Conservation (phyloP, 2,888 invertebrate genomes). For the Pherbina coryleti region DNA sequence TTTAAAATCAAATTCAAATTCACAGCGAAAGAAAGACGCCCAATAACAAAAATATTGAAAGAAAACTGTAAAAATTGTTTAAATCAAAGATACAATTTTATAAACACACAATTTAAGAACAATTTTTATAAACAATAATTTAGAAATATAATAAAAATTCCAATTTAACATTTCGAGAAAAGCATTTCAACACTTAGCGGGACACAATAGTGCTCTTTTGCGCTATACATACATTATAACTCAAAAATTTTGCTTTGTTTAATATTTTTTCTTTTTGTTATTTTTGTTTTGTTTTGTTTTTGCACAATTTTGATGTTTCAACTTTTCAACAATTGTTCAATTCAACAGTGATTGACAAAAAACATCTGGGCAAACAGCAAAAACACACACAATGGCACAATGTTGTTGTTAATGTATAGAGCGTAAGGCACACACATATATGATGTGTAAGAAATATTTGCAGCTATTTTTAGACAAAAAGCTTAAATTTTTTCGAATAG, state of each 20-base stretch:
- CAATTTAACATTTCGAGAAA: background rate
- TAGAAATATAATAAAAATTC: slow-evolving; percentile 14
- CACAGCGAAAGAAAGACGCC: no score
- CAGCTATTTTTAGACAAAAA: background rate
- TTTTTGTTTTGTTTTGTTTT: slow-evolving; percentile 21
- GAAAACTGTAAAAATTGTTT: no score
- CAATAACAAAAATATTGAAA: no score
- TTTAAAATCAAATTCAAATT: no score
- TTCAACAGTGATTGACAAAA: slow-evolving; percentile 45
- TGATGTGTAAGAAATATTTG: background rate
- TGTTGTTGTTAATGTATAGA: background rate
- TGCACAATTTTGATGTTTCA: slow-evolving; percentile 14
- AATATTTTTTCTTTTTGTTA: background rate
- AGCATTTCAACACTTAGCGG: no score
- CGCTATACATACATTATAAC: no score
- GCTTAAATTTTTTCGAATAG: background rate
- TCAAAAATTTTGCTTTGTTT: no score
- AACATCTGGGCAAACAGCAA: slow-evolving; percentile 47
- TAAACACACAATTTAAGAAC: no score
- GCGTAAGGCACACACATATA: background rate
- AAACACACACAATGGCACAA: slow-evolving; percentile 25
- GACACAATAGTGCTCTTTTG: no score
- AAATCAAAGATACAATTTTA: no score
- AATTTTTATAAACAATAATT: background rate
- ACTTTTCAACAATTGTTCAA: background rate